phyloP scores from a whole-genome alignment of 1,140 invertebrate genomes.

The Aphelenchoides besseyi region DNA sequence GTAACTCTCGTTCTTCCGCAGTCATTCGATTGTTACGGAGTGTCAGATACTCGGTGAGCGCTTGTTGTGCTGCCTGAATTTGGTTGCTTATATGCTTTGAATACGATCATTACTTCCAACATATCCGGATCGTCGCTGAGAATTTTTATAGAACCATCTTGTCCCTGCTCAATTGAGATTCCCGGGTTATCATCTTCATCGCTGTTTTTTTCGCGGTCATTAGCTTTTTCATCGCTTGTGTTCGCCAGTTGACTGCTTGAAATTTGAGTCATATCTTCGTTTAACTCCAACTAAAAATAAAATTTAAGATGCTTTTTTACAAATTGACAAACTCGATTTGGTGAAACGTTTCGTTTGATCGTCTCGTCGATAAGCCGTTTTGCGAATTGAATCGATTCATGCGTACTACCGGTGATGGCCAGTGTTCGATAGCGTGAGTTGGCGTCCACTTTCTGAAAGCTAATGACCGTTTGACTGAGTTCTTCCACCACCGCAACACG shows the following conservation, averaged over 20 bases:
- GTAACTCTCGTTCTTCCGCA: constrained; percentile 46
- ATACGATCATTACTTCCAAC: constrained; percentile 31
- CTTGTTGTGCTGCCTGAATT: constrained; percentile 52
- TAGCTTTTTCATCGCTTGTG: neutral
- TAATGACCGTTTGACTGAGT: constrained; percentile 92
- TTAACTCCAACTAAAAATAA: constrained; percentile 25
- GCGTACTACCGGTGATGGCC: constrained; percentile 50
- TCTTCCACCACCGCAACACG: constrained; percentile 95
- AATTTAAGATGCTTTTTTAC: constrained; percentile 17
- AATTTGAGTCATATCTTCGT: too few species aligned
- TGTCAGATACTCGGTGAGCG: constrained; percentile 47
- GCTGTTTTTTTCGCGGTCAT: constrained; percentile 41
- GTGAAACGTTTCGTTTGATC: constrained; percentile 55
- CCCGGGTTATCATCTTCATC: constrained; percentile 41
- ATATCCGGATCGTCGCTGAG: constrained; percentile 49
- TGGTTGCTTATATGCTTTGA: constrained; percentile 21
- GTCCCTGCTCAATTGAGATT: constrained; percentile 48
- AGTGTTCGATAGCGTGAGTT: constrained; percentile 47
- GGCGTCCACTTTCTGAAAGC: constrained; percentile 79
- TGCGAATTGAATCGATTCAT: constrained; percentile 48
- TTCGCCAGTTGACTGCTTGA: constrained; percentile 11
- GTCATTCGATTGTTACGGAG: constrained; percentile 38
- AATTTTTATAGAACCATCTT: constrained; percentile 51
- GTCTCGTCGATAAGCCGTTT: constrained; percentile 58
- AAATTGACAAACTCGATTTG: constrained; percentile 41